Base-by-base conservation (phyloP, 1,140 invertebrate species). In the Drosophila jambulina region DNA sequence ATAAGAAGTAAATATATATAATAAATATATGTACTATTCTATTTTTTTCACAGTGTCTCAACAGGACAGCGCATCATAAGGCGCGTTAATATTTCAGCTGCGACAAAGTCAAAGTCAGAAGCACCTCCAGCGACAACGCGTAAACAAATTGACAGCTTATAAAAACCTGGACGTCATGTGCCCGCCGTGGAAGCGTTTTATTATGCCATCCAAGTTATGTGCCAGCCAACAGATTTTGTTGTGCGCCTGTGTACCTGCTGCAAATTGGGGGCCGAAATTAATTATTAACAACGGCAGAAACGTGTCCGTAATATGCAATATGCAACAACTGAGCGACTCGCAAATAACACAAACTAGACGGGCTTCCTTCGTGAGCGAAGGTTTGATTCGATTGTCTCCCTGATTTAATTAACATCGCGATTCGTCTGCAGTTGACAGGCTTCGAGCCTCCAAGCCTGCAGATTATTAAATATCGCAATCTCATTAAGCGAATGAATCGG, bases 91-190 rank as follows among this genome's bases (percentile, higher is more conserved):
- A 88, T 88, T 88, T 88, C 58, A 85, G 78, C 64, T 81, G 70
- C 62, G 77, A 79, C 77, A 64, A 71, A 77, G 81, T 72, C 82
- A 87, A 86, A 86, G 83, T 80, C 71, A 80, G 42, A 58, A 56
- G 49, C 40, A 45, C 48, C 69, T 58, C 42, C 57, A 59, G 74
- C 67, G 53, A 61, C 74, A 78, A 75, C 62, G 80, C 82, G 80
- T 88, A 88, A 84, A 81, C 84, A 87, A 87, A 87, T 87, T 87
- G 84, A 87, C 84, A 87, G 84, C 84, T 87, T 87, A 87, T 87
- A 88, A 87, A 87, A 87, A 88, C 84, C 84, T 77, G 84, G 75
- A 84, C 80, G 77, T 84, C 80, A 87, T 88, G 84, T 81, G 77
- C 69, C 62, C 70, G 45, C 43, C 53, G 45, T 63, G 75, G 42